These are phyloP conservation scores for Argopecten irradians DNA, from an alignment of 1,140 invertebrate species.

Conservation along the genomic window DNA sequence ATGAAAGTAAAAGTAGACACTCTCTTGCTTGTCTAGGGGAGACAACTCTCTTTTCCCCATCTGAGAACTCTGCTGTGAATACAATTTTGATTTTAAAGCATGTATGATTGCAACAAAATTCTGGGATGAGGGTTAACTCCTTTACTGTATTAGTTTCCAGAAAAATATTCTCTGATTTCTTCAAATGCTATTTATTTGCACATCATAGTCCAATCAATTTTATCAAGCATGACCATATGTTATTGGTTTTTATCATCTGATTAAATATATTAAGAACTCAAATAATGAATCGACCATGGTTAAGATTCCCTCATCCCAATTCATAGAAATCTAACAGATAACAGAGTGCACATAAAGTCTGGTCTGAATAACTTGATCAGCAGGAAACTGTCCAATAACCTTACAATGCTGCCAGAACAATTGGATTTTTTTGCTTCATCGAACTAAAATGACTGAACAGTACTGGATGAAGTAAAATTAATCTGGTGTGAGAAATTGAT, in stretches of 20 bases:
- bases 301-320: neutral
- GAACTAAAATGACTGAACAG: neutral
- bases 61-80: constrained; percentile 38
- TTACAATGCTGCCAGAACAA: neutral
- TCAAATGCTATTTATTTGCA: neutral
- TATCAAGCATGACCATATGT: neutral
- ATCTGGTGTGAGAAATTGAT: neutral
- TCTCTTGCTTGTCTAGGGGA: constrained; percentile 29
- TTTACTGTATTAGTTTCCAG: neutral
- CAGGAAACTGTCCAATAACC: neutral
- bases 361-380: neutral
- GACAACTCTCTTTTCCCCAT: constrained; percentile 31
- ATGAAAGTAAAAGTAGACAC: constrained; percentile 28
- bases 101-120: neutral
- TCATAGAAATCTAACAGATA: neutral
- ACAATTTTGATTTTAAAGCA: constrained; percentile 30
- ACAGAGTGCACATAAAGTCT: neutral
- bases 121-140: neutral
- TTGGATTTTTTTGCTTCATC: neutral
- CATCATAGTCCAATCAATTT: neutral
- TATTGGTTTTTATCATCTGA: too few species aligned
- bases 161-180: neutral
- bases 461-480: neutral
- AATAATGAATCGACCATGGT: neutral
- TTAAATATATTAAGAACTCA: too few species aligned